phyloP scores from a whole-genome alignment of 1,140 invertebrate species.

The Araneus ventricosus region DNA sequence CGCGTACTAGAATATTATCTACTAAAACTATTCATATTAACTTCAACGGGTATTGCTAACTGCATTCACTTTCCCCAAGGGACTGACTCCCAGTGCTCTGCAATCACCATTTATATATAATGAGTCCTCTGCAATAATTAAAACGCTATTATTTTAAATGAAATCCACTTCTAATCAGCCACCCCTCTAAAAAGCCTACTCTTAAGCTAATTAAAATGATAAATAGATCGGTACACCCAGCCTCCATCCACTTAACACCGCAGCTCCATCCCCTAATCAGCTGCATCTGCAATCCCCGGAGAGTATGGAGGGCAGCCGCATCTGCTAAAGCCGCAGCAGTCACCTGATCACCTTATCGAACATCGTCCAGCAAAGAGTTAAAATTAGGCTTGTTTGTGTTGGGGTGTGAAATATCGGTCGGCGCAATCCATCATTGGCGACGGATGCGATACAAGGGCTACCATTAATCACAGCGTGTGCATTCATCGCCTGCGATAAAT shows the following conservation, averaged over 20 bases:
- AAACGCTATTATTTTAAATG: too few relatives aligned
- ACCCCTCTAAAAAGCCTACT: too few relatives aligned
- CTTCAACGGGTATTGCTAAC: too few relatives aligned
- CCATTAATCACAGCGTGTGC: conserved; percentile 36
- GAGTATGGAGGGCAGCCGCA: neutral
- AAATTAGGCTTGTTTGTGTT: conserved; percentile 16
- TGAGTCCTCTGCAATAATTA: too few relatives aligned
- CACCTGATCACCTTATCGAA: conserved; percentile 30
- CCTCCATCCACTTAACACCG: neutral
- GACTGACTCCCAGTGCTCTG: too few relatives aligned
- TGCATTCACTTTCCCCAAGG: too few relatives aligned
- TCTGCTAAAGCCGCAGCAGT: neutral
- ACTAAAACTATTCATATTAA: too few relatives aligned
- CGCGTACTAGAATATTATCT: too few relatives aligned
- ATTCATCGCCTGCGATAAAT: conserved; percentile 36
- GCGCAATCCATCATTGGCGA: conserved; percentile 23
- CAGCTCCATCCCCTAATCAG: neutral
- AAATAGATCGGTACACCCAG: neutral
- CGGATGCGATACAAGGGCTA: conserved; percentile 37
- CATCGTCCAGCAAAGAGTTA: conserved; percentile 32
- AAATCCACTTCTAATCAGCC: too few relatives aligned
- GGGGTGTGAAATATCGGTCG: conserved; percentile 34
- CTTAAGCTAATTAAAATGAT: neutral
- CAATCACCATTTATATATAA: too few relatives aligned
- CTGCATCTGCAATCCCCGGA: neutral